These are phyloP conservation scores for Alsophila aescularia DNA, from an alignment of 2,888 invertebrate genomes.

Conservation along the genomic window DNA sequence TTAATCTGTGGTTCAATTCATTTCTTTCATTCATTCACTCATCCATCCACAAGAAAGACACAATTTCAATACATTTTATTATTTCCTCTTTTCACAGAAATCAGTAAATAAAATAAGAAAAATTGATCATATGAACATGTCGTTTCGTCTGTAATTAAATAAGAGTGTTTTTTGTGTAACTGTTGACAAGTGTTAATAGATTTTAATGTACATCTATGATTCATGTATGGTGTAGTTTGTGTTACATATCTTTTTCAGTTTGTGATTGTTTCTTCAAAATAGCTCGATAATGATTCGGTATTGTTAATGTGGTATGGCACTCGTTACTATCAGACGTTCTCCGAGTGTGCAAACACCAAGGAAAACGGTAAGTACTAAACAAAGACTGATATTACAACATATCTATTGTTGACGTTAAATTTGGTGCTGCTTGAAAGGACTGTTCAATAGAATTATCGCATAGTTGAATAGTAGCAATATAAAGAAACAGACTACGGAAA, in stretches of 20 bases:
- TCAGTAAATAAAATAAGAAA: conserved; percentile 36
- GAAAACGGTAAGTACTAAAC: conserved; percentile 73
- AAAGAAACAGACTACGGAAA: not conserved
- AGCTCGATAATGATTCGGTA: conserved; percentile 74
- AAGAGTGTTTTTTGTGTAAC: conserved; percentile 44
- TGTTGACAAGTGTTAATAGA: conserved; percentile 44
- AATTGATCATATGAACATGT: conserved; percentile 41
- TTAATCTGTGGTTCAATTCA: not conserved
- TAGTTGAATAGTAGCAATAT: not conserved
- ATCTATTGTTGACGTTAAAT: conserved; percentile 37
- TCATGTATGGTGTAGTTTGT: conserved; percentile 65
- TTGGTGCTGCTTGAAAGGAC: conserved; percentile 38
- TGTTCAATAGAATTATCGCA: conserved; percentile 9
- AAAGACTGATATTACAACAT: conserved; percentile 32
- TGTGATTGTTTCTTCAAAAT: conserved; percentile 71
- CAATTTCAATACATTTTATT: conserved; percentile 35
- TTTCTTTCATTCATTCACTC: conserved; percentile 26
- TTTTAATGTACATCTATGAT: conserved; percentile 58
- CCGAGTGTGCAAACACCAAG: conserved; percentile 81
- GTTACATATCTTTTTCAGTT: conserved; percentile 65
- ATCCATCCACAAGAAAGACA: conserved; percentile 18
- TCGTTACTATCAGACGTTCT: conserved; percentile 82
- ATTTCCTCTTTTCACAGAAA: conserved; percentile 46
- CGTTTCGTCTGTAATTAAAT: conserved; percentile 37
- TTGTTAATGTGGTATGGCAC: conserved; percentile 81